Percentiles rank a stretch among this genome's conserved stretches.
Conservation (phyloP, 1,140 invertebrate species). For the Drosophila ercepeae region DNA sequence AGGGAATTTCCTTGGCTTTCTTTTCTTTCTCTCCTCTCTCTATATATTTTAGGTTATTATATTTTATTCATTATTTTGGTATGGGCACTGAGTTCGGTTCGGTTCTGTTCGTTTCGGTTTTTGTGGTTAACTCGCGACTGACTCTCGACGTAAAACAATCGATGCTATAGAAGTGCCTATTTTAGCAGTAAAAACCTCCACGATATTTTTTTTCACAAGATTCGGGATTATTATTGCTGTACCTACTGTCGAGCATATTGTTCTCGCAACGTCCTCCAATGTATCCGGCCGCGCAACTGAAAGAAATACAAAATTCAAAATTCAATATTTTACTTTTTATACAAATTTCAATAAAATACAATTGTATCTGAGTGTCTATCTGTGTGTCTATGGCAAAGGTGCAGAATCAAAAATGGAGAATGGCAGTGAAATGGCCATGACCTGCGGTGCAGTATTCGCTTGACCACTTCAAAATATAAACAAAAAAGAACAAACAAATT, state of each 20-base stretch:
- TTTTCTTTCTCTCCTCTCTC: slow-evolving; percentile 5
- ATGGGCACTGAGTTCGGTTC: slow-evolving; percentile 52
- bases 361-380: background rate
- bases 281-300: slow-evolving; percentile 93
- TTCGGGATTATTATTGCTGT: slow-evolving; percentile 77
- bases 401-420: slow-evolving; percentile 1
- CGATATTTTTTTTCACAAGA: slow-evolving; percentile 65
- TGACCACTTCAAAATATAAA: slow-evolving; percentile 55
- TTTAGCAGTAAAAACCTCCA: slow-evolving; percentile 84
- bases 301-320: slow-evolving; percentile 54
- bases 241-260: slow-evolving; percentile 80
- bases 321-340: no score
- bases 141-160: slow-evolving; percentile 77
- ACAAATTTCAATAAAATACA: no score
- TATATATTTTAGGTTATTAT: slow-evolving; percentile 18
- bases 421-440: slow-evolving; percentile 70
- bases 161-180: slow-evolving; percentile 84
- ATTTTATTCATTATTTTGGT: slow-evolving; percentile 41
- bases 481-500: slow-evolving; percentile 48
- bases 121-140: slow-evolving; percentile 31
- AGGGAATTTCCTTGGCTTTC: slow-evolving; percentile 28
- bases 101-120: slow-evolving; percentile 14
- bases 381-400: background rate
- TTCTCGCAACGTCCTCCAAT: slow-evolving; percentile 92
- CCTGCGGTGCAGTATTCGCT: slow-evolving; percentile 52